These are phyloP conservation scores for Frieseomelitta varia DNA, from an alignment of 1,140 invertebrate species.

Conservation along the genomic window DNA sequence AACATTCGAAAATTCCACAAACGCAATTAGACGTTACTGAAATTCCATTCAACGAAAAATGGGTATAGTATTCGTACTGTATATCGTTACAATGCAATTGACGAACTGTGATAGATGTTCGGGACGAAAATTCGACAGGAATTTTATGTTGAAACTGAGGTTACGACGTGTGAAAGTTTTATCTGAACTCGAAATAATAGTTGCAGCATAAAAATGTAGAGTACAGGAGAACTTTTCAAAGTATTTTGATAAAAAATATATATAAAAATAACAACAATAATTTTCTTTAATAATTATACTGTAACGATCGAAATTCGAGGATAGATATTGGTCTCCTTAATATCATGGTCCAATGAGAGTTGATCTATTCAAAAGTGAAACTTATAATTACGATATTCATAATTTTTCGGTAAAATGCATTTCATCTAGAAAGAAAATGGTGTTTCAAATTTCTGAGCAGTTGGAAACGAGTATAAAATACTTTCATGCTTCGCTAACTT, in stretches of 20 bases:
- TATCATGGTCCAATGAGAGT: no score
- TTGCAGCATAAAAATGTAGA: background rate
- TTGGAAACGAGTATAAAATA: background rate
- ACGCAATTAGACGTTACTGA: background rate
- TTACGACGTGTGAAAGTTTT: background rate
- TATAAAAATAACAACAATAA: no score
- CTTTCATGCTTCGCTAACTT: fast-evolving
- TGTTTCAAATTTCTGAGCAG: background rate
- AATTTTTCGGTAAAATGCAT: no score
- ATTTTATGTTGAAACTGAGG: background rate
- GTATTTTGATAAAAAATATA: background rate
- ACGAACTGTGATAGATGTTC: background rate
- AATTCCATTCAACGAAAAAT: background rate
- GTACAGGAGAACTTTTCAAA: background rate
- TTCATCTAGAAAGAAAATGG: no score
- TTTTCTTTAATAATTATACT: no score
- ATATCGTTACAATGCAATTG: background rate
- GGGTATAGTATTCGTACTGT: background rate
- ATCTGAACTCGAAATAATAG: background rate
- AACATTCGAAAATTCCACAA: background rate
- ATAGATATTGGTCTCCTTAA: no score
- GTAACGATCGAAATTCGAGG: no score
- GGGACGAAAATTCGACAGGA: background rate
- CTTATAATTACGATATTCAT: no score
- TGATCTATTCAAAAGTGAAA: no score